phyloP scores from a whole-genome alignment of 1,140 invertebrate species.

The Drosophila carrolli region DNA sequence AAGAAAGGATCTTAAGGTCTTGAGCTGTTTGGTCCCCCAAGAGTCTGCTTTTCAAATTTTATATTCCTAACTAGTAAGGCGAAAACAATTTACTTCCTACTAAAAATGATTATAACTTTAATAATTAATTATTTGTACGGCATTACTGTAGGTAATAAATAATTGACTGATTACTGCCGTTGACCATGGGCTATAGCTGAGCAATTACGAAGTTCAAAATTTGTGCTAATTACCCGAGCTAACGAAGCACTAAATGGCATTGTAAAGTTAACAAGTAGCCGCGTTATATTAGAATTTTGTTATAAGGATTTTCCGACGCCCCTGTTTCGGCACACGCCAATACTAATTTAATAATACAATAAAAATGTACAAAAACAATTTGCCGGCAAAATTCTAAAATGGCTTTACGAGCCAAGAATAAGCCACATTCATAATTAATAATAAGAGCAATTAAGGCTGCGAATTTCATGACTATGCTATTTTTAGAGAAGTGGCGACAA shows the following conservation, averaged over 20 bases:
- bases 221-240: not conserved
- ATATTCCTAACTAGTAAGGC: too few species aligned
- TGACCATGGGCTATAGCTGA: not conserved
- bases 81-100: too few species aligned
- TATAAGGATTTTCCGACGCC: constrained; percentile 11
- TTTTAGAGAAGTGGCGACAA: constrained; percentile 31
- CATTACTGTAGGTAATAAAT: not conserved
- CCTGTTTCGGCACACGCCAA: constrained; percentile 34
- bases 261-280: constrained; percentile 27
- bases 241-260: constrained; percentile 3
- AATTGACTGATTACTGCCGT: not conserved
- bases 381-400: constrained; percentile 25
- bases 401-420: constrained; percentile 25
- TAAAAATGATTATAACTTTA: too few species aligned
- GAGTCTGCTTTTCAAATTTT: too few species aligned
- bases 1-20: too few species aligned
- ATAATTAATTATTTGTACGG: too few species aligned
- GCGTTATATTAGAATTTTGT: constrained; percentile 14
- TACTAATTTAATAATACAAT: constrained; percentile 24
- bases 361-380: constrained; percentile 24
- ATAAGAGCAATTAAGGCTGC: constrained; percentile 25
- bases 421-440: constrained; percentile 41
- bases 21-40: too few species aligned
- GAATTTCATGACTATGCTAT: constrained; percentile 37
- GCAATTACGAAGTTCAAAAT: not conserved